phyloP scores from a whole-genome alignment of 30 jellyfish, hydroid and myxozoan species.

The Hydractinia echinata region DNA sequence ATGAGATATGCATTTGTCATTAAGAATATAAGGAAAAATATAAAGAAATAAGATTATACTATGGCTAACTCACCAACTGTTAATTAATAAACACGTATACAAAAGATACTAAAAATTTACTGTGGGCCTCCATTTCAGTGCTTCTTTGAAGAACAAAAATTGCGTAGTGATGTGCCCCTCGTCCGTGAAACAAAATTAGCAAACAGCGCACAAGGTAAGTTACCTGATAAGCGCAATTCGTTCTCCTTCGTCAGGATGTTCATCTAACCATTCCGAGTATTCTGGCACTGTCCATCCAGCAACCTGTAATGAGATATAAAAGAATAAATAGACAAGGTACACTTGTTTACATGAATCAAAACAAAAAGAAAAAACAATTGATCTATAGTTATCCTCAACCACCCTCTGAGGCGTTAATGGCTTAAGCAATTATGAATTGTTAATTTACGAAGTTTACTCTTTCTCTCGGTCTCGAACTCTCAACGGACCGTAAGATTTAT shows the following conservation, averaged over 20 bases:
- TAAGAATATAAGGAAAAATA: no score
- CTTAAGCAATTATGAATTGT: no score
- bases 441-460: no score
- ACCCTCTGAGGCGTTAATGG: no score
- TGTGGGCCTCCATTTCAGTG: background rate
- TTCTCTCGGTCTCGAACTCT: no score
- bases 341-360: background rate
- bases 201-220: background rate
- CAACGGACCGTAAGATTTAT: no score
- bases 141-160: background rate
- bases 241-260: constrained; percentile 60
- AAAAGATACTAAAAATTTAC: no score
- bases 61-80: no score
- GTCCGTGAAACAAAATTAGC: background rate
- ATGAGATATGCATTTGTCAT: background rate
- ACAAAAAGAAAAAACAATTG: background rate
- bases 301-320: constrained; percentile 39
- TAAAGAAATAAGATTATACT: no score
- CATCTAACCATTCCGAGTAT: constrained; percentile 76
- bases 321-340: background rate
- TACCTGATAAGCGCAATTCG: constrained; percentile 46
- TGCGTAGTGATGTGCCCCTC: background rate
- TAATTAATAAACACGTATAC: no score
- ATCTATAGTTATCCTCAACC: no score
- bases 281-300: constrained; percentile 93